These are phyloP conservation scores for Adrianichthys oophorus DNA, from an alignment of 2,797 vertebrate species.

Conservation along the genomic window DNA sequence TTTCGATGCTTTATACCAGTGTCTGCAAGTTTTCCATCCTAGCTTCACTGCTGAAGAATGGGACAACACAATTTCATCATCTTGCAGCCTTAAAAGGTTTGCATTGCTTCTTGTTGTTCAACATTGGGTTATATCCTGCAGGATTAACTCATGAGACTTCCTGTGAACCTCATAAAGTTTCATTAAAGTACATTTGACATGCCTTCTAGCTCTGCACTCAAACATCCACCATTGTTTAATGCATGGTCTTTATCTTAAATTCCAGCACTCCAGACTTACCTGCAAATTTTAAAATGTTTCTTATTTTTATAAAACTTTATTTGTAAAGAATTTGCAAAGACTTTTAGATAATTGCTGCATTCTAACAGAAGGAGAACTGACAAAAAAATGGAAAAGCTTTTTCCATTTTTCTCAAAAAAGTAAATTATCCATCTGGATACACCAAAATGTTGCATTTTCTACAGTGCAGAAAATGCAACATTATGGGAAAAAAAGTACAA, in stretches of 20 bases:
- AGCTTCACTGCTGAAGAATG: neutral
- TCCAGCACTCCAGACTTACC: too few species aligned
- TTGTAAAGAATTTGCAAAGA: too few species aligned
- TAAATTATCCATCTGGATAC: neutral
- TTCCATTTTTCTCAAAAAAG: neutral
- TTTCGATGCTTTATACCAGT: neutral
- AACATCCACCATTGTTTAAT: neutral
- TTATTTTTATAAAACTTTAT: too few species aligned
- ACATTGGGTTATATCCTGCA: constrained; percentile 4
- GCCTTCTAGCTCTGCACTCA: neutral
- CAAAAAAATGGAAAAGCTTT: too few species aligned
- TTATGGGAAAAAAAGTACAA: neutral
- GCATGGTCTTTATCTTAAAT: too few species aligned
- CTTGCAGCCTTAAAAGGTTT: neutral
- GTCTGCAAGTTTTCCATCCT: constrained; percentile 4
- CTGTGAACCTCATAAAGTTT: neutral
- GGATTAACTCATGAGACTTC: constrained; percentile 1
- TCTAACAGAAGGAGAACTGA: too few species aligned
- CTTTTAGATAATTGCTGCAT: too few species aligned
- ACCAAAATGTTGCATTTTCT: too few species aligned
- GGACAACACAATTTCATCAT: constrained; percentile 8
- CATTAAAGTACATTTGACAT: neutral
- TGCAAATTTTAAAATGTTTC: neutral
- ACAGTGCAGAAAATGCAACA: neutral
- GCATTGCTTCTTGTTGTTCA: constrained; percentile 5